Evolutionary conservation across 2,113 vertebrate species (phyloP), one percentile per base, ranked within the genome.

Genomic region (Sigmodon hispidus): DNA sequence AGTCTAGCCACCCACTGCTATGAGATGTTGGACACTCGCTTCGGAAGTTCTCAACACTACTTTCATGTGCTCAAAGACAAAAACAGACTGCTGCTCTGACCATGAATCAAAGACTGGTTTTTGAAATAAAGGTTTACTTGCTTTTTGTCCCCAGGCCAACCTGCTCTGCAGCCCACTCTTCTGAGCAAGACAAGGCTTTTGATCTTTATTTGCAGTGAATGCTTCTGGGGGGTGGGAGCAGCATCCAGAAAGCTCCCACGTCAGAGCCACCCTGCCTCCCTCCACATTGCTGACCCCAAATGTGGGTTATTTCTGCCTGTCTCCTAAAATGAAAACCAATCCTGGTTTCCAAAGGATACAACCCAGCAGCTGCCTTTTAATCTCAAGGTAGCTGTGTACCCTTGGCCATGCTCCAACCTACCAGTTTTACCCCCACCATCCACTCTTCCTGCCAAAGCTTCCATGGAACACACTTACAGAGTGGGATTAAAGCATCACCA

Each of bases 381-480:
- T 11, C 59, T 89, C 7, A 0, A 81, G 79, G 72, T 67, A 48
- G 86, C 81, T 10, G 4, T n/a, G 12, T 5, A 61, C 89, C 69
- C 59, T 61, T 55, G 34, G 63, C 73, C 55, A 22, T 10, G 10
- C n/a, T 1, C 59, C 59, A 22, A 12, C 76, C 57, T 21, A 9
- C 45, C 50, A 16, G 75, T 48, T 63, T 50, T 13, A 19, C 34
- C 43, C 55, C 34, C 8, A 2, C 21, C 5, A 4, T 45, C 84
- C 61, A 50, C 63, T 59, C 91, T 92, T 61, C 87, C 91, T 94
- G 94, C 97, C 93, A 73, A 76, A 95, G 89, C 72, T 83, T 83
- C 72, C 52, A 61, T 48, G 84, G 81, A 90, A 48, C 92, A 91
- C 52, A 19, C n/a, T 94, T 94, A 92, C 81, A 83, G 57, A 84